A percentile compares a stretch with the other conserved stretches of the same genome.
Evolutionary conservation across 2,888 invertebrate species (phyloP).

Genomic region (Chesias legatella): DNA sequence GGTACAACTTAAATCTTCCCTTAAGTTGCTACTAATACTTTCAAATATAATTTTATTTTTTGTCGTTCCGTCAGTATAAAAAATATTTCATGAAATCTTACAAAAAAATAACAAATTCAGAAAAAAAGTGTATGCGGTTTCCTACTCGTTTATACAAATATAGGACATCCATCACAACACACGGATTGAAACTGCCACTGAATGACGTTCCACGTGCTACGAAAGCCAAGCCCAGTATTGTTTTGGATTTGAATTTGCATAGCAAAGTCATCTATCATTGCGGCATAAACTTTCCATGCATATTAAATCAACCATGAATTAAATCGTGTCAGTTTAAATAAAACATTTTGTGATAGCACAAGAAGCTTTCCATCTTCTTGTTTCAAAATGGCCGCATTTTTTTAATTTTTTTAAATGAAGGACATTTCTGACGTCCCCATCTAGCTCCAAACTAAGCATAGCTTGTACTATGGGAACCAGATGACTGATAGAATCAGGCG

Average conservation of each 20-base stretch:
- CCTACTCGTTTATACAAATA: constrained; percentile 1
- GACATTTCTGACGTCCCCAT: no score
- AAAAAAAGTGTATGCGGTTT: no score
- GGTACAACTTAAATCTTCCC: no score
- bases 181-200: constrained; percentile 3
- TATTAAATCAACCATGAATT: constrained; percentile 1
- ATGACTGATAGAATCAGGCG: no score
- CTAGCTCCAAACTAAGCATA: no score
- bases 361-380: not conserved
- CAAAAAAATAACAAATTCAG: no score
- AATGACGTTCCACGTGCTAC: constrained; percentile 12
- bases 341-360: not conserved
- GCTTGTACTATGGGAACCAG: no score
- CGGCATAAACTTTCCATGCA: constrained; percentile 16
- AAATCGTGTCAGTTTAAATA: not conserved
- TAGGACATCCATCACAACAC: not conserved
- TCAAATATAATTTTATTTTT: no score
- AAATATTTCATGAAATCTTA: no score
- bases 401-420: no score
- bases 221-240: constrained; percentile 20
- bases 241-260: constrained; percentile 35
- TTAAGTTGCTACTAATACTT: no score
- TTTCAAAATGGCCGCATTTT: not conserved
- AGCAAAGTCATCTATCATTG: constrained; percentile 39
- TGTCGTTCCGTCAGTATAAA: no score